Conservation (phyloP, 1,140 invertebrate genomes). For the Drosophila nigrodunni region DNA sequence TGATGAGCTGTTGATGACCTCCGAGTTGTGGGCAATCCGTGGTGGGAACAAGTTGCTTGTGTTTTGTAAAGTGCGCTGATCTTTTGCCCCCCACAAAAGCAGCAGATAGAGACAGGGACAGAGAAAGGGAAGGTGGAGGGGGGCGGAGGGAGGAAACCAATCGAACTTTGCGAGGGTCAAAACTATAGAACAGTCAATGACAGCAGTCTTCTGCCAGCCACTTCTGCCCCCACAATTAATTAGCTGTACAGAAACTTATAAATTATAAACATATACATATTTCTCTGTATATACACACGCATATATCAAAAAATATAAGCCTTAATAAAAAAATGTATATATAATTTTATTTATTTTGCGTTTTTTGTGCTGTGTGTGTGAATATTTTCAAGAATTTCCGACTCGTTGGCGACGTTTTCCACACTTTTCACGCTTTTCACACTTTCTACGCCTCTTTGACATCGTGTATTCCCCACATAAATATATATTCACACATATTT, state of each 20-base stretch:
- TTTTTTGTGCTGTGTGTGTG: slow-evolving; percentile 46
- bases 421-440: slow-evolving; percentile 51
- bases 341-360: slow-evolving; percentile 45
- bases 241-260: slow-evolving; percentile 69
- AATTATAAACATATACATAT: slow-evolving; percentile 56
- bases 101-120: too few relatives aligned
- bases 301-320: slow-evolving; percentile 36
- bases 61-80: slow-evolving; percentile 73
- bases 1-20: slow-evolving; percentile 41
- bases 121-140: too few relatives aligned
- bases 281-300: slow-evolving; percentile 11
- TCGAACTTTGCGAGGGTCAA: slow-evolving; percentile 80
- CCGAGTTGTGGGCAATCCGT: slow-evolving; percentile 22
- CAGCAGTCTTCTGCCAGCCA: slow-evolving; percentile 39
- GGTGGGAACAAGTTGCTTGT: slow-evolving; percentile 25
- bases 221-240: slow-evolving; percentile 58
- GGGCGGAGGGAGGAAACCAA: slow-evolving; percentile 5
- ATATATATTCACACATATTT: slow-evolving; percentile 15
- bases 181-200: slow-evolving; percentile 80
- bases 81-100: slow-evolving; percentile 46
- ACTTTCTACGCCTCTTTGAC: slow-evolving; percentile 63
- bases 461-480: slow-evolving; percentile 36
- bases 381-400: slow-evolving; percentile 66
- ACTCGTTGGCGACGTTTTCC: slow-evolving; percentile 58
- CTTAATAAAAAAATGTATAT: slow-evolving; percentile 59